A percentile compares a stretch with the other conserved stretches of the same genome.
Evolutionary conservation across 2,888 invertebrate species (phyloP).

Genomic region (Nomada ruficornis): DNA sequence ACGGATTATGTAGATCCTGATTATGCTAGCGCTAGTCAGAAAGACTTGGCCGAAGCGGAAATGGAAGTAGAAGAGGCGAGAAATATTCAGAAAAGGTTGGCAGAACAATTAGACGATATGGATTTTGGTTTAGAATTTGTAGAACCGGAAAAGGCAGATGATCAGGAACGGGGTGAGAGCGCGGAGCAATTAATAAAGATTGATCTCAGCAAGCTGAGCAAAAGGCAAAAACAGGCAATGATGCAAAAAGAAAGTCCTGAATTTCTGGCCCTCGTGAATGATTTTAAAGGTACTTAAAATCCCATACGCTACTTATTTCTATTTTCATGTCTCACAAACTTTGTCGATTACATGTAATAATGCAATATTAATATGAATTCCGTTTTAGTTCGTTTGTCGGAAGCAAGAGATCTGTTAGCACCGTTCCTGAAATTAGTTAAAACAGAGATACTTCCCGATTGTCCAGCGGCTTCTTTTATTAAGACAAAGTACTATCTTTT

Average conservation of each 20-base stretch:
- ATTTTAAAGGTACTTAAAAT: constrained; percentile 91
- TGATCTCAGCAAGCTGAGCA: constrained; percentile 91
- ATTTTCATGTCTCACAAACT: not conserved
- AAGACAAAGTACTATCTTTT: constrained; percentile 89
- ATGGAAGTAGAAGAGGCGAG: constrained; percentile 94
- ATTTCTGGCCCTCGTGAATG: constrained; percentile 90
- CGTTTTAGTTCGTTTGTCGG: constrained; percentile 85
- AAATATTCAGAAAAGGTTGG: constrained; percentile 91
- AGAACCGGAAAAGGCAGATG: constrained; percentile 73
- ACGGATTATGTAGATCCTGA: constrained; percentile 96
- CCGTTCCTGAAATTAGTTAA: constrained; percentile 89
- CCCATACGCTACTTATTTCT: not conserved
- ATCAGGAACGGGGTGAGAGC: constrained; percentile 80
- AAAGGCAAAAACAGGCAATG: constrained; percentile 90
- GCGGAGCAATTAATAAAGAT: constrained; percentile 88
- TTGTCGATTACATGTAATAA: not conserved
- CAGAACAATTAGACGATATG: constrained; percentile 91
- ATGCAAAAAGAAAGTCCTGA: constrained; percentile 95
- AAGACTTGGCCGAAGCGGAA: constrained; percentile 90
- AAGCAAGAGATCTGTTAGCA: constrained; percentile 88
- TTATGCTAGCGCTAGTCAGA: constrained; percentile 87
- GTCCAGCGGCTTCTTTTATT: constrained; percentile 89
- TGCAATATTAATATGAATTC: not conserved
- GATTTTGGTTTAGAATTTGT: constrained; percentile 89
- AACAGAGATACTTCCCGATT: constrained; percentile 87